phyloP scores from a whole-genome alignment of 2,888 invertebrate genomes.

The Baronia brevicornis region DNA sequence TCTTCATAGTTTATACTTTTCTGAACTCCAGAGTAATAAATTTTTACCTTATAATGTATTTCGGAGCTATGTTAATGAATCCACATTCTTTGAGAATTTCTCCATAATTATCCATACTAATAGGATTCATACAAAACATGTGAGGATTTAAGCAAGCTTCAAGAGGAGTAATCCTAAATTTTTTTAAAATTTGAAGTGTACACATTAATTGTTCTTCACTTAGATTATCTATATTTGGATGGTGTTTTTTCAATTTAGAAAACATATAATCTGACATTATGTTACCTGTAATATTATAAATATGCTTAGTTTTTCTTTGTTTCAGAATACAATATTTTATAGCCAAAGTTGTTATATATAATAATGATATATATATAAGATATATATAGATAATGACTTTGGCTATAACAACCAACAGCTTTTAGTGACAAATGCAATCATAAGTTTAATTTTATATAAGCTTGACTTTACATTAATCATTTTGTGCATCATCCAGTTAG shows the following conservation, averaged over 20 bases:
- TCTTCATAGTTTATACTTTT: too few species aligned
- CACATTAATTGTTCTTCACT: constrained; percentile 42
- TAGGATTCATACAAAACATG: constrained; percentile 73
- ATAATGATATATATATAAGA: too few species aligned
- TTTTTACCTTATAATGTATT: constrained; percentile 54
- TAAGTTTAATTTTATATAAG: too few species aligned
- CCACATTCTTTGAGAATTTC: constrained; percentile 78
- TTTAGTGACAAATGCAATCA: too few species aligned
- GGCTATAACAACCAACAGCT: too few species aligned
- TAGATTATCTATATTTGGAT: constrained; percentile 48
- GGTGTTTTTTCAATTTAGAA: constrained; percentile 38
- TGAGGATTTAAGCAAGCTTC: constrained; percentile 73
- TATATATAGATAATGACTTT: too few species aligned
- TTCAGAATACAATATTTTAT: too few species aligned
- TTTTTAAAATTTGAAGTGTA: constrained; percentile 45
- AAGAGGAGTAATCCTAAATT: constrained; percentile 59
- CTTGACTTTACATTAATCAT: too few species aligned
- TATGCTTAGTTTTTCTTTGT: too few species aligned
- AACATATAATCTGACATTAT: constrained; percentile 30
- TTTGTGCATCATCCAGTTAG: too few species aligned
- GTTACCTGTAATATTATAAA: constrained; percentile 38
- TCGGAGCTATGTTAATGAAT: constrained; percentile 58
- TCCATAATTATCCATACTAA: constrained; percentile 77
- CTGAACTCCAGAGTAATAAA: too few species aligned
- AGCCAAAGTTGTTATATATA: too few species aligned